Conservation (phyloP, 2,888 invertebrate genomes). For the Ennomos erosarius region DNA sequence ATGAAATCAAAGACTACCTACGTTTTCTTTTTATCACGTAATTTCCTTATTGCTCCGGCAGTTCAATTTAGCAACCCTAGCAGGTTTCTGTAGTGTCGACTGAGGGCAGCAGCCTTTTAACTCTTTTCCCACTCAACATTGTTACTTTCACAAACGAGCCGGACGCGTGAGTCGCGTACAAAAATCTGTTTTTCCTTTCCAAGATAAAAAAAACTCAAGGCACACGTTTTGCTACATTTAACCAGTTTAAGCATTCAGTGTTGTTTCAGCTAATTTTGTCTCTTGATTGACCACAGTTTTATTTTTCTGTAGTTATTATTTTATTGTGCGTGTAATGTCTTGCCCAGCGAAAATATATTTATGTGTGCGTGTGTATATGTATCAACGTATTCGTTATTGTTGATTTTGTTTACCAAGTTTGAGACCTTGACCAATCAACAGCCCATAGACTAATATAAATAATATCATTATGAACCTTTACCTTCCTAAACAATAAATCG, state of each 20-base stretch:
- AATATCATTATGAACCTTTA: too few relatives aligned
- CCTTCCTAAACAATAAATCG: too few relatives aligned
- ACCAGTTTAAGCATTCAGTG: constrained; percentile 40
- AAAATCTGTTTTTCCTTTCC: constrained; percentile 60
- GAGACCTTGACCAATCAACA: too few relatives aligned
- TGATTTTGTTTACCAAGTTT: too few relatives aligned
- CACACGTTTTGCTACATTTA: constrained; percentile 46
- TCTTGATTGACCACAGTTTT: constrained; percentile 32
- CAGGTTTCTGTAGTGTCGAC: constrained; percentile 45
- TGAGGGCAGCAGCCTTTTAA: constrained; percentile 66
- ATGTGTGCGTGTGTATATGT: too few relatives aligned
- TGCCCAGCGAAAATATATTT: too few relatives aligned
- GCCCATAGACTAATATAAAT: too few relatives aligned
- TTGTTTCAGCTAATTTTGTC: constrained; percentile 33
- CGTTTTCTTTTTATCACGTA: constrained; percentile 19
- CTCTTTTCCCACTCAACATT: constrained; percentile 79
- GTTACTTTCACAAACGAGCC: constrained; percentile 79
- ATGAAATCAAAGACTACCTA: constrained; percentile 12
- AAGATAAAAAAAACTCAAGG: constrained; percentile 47
- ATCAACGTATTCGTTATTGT: too few relatives aligned
- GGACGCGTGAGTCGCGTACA: constrained; percentile 72
- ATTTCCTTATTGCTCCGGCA: constrained; percentile 22
- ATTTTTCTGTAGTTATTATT: constrained; percentile 12
- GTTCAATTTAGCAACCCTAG: constrained; percentile 35
- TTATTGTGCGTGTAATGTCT: too few relatives aligned